Conservation (phyloP, 2,888 invertebrate species). For the Cantharis rustica region DNA sequence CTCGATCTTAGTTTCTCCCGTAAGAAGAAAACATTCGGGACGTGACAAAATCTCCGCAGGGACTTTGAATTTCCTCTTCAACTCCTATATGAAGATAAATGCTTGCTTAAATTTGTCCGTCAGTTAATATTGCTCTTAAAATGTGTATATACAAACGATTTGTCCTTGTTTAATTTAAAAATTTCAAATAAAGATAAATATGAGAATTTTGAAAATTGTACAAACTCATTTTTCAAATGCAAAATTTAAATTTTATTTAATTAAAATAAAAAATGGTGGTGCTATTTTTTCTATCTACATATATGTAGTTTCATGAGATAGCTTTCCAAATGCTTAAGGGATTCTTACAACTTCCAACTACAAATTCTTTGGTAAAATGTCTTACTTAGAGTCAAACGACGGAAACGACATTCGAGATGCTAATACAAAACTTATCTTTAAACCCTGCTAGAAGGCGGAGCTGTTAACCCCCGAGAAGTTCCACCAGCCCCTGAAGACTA, state of each 20-base stretch:
- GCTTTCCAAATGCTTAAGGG: not conserved
- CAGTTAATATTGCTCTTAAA: slow-evolving; percentile 6
- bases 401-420: slow-evolving; percentile 45
- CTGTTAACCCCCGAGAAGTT: slow-evolving; percentile 26
- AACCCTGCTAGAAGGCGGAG: slow-evolving; percentile 32
- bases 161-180: slow-evolving; percentile 2
- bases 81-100: slow-evolving; percentile 24
- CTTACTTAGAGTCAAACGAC: slow-evolving; percentile 22
- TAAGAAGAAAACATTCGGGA: slow-evolving; percentile 50
- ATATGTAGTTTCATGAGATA: not conserved
- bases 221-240: not conserved
- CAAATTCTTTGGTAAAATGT: not conserved
- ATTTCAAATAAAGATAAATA: not conserved
- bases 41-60: slow-evolving; percentile 59
- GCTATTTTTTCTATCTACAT: not conserved
- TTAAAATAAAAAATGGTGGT: not conserved
- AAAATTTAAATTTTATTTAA: not conserved
- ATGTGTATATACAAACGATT: not conserved
- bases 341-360: not conserved
- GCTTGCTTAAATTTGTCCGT: slow-evolving; percentile 12
- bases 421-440: slow-evolving; percentile 46
- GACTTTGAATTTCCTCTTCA: slow-evolving; percentile 40
- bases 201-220: not conserved
- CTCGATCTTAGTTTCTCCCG: slow-evolving; percentile 35
- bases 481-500: slow-evolving; percentile 30